These are phyloP conservation scores for Ganaspis sp. DNA, from an alignment of 1,140 invertebrate genomes.

Conservation along the genomic window DNA sequence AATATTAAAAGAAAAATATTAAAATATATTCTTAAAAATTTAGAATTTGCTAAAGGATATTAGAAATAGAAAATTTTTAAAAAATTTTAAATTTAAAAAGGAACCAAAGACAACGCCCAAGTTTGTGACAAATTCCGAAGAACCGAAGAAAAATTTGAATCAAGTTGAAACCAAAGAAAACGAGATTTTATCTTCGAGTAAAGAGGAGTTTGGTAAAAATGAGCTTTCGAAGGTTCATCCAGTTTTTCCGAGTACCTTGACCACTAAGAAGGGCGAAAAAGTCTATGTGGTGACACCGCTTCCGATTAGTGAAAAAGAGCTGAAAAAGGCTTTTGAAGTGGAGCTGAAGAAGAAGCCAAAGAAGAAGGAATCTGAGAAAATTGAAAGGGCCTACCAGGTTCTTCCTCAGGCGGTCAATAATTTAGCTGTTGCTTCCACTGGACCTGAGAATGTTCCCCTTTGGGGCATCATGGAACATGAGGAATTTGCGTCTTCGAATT, in stretches of 20 bases:
- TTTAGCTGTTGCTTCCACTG: constrained; percentile 68
- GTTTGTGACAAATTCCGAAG: background rate
- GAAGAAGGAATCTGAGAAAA: constrained; percentile 58
- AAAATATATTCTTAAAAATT: too few species aligned
- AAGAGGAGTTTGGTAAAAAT: background rate
- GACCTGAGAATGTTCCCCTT: constrained; percentile 65
- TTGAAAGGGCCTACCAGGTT: constrained; percentile 72
- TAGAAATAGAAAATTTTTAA: too few species aligned
- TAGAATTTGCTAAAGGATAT: background rate
- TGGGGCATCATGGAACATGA: constrained; percentile 75
- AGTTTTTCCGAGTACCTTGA: constrained; percentile 81
- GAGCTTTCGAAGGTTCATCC: constrained; percentile 80
- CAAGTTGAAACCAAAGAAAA: constrained; percentile 1
- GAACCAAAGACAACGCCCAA: background rate
- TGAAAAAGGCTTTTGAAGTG: background rate
- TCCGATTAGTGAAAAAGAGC: constrained; percentile 40
- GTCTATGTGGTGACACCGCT: constrained; percentile 83
- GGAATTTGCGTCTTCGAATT: constrained; percentile 54
- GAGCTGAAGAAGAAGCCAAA: constrained; percentile 38
- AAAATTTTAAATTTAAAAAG: background rate
- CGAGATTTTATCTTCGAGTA: background rate
- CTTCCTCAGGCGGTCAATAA: constrained; percentile 74
- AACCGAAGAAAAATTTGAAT: background rate
- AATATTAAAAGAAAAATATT: too few species aligned
- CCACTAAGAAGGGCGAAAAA: constrained; percentile 82